A percentile compares a stretch with the other conserved stretches of the same genome.
These are phyloP conservation scores for Leptopterna dolabrata DNA, from an alignment of 2,888 invertebrate genomes.

Conservation along the genomic window DNA sequence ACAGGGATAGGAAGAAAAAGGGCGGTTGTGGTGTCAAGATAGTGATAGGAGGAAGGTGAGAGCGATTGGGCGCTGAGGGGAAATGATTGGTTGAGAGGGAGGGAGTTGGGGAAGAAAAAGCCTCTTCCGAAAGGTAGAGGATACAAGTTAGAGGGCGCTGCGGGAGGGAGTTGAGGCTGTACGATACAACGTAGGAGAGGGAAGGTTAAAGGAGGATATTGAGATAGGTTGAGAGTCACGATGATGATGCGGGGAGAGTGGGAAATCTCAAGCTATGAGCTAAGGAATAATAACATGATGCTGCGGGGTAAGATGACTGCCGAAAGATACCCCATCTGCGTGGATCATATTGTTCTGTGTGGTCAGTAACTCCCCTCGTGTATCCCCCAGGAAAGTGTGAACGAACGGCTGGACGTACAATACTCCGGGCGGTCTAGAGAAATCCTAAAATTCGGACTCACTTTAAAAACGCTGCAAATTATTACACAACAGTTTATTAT, in stretches of 20 bases:
- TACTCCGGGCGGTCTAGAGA: no score
- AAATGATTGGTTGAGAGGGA: not conserved
- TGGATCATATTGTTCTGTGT: no score
- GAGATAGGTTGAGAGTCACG: not conserved
- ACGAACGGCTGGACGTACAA: no score
- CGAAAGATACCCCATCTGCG: not conserved
- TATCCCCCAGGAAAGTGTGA: no score
- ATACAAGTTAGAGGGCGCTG: not conserved
- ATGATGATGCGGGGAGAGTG: not conserved
- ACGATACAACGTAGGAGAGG: not conserved
- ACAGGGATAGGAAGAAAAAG: slow-evolving; percentile 8
- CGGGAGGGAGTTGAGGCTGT: no score
- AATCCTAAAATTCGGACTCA: no score
- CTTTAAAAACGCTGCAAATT: no score
- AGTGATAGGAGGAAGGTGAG: not conserved
- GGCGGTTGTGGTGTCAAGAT: not conserved
- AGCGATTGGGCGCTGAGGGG: not conserved
- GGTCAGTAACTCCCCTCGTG: no score
- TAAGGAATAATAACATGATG: not conserved
- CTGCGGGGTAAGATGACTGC: not conserved
- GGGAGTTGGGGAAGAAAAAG: not conserved
- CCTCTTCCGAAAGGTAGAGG: not conserved
- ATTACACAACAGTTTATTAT: no score
- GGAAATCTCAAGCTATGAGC: not conserved
- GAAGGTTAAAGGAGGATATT: not conserved